Evolutionary conservation across 2,888 invertebrate species (phyloP).

Genomic region (Ophioninae sp.): DNA sequence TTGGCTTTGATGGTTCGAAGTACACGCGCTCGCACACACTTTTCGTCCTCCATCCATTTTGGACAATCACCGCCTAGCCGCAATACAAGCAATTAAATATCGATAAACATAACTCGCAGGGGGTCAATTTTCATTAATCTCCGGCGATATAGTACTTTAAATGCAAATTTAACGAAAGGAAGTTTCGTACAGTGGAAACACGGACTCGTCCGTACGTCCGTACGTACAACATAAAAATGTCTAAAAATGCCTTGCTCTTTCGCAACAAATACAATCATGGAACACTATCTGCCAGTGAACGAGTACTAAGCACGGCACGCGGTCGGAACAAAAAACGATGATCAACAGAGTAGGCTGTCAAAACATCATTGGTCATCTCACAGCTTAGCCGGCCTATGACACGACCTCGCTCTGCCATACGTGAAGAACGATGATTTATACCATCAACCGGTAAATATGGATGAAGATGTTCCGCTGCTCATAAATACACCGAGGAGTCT

Average conservation of each 20-base stretch:
- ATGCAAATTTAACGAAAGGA: constrained; percentile 51
- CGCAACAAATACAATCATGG: constrained; percentile 27
- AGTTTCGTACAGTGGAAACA: constrained; percentile 24
- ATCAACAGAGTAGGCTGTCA: constrained; percentile 56
- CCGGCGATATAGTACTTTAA: constrained; percentile 38
- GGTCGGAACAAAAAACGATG: constrained; percentile 34
- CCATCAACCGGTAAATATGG: constrained; percentile 73
- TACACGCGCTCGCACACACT: neutral
- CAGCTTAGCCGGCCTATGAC: constrained; percentile 23
- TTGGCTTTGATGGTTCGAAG: constrained; percentile 4
- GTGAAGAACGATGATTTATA: constrained; percentile 71
- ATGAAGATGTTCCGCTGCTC: constrained; percentile 74
- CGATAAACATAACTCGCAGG: constrained; percentile 44
- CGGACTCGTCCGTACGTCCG: constrained; percentile 30
- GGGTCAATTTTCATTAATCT: constrained; percentile 45
- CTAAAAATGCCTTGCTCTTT: constrained; percentile 16
- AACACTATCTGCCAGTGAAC: neutral
- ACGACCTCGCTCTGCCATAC: constrained; percentile 55
- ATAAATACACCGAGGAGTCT: constrained; percentile 69
- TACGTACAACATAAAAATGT: no score
- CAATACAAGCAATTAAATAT: constrained; percentile 46
- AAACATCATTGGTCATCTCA: constrained; percentile 39
- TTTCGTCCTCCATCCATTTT: constrained; percentile 18
- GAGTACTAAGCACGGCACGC: neutral
- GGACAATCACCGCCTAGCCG: constrained; percentile 18